Base-by-base conservation (phyloP, 2,888 invertebrate species). In the Spodoptera picta region DNA sequence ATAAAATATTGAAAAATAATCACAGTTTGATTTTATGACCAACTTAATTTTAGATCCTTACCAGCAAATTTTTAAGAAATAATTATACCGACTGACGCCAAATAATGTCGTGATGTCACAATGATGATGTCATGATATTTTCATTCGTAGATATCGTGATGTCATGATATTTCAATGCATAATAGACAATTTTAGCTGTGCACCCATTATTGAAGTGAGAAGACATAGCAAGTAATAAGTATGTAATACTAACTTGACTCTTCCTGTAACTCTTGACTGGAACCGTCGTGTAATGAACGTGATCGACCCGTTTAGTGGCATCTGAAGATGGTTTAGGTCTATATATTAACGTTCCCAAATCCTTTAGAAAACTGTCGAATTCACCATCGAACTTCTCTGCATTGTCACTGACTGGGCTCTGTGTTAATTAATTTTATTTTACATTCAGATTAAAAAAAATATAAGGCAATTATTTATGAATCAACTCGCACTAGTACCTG, bases 311-410 rank as follows among this genome's bases (percentile, higher is more conserved):
- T n/a, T 54, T 55, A 44, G 59, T 47, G 19, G 23, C 44, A 23
- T 12, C 56, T 23, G 27, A 31, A 5, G 68, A 31, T 61, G 75
- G 79, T 52, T 79, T 83, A 53, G 72, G 65, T 61, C 83, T 86
- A 65, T 84, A 86, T 14, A 89, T 83, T 63, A 76, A 75, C 19
- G 83, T 75, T 62, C 81, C 84, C 73, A 90, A 75, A 51, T 83
- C 79, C 60, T 79, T 80, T 3, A 90, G 69, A 46, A 90, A 87
- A 24, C 69, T 79, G 58, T 82, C 65, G 49, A 90, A 89, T 61
- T 86, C 83, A 23, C 66, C 74, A 12, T 88, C 80, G 27, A 84
- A 75, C 19, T 51, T 50, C 27, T 59, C 59, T 31, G 59, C 45
- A 44, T 56, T 62, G 10, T 69, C 67, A 9, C 57, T 56, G 27